Conservation (phyloP, 64 coral and sea anemone genomes). For the Stichodactyla helianthus region DNA sequence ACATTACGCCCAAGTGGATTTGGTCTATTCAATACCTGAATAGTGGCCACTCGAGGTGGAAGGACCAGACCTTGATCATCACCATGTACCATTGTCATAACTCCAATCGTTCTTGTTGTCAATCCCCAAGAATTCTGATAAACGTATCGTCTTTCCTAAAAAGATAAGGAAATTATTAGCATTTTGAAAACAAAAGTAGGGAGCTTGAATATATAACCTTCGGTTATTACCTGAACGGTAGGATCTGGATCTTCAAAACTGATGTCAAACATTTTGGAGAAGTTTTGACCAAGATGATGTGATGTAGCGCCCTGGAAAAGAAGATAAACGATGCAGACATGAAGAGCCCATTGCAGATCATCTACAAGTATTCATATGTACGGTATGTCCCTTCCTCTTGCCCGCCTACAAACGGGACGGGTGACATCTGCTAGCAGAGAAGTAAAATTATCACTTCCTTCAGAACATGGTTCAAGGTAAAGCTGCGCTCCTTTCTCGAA, state of each 20-base stretch:
- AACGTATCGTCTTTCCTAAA: constrained; percentile 79
- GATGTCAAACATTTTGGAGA: constrained; percentile 98
- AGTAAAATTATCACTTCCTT: too few species aligned
- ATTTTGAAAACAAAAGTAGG: neutral
- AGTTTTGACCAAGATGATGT: constrained; percentile 95
- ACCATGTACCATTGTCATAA: constrained; percentile 94
- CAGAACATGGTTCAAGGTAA: too few species aligned
- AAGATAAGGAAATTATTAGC: neutral
- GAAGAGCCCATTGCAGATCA: neutral
- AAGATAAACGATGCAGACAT: neutral
- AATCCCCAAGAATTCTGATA: constrained; percentile 97
- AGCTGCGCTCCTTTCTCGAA: too few species aligned
- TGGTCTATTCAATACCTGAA: constrained; percentile 57
- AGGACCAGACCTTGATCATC: constrained; percentile 85
- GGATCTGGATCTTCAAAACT: constrained; percentile 94
- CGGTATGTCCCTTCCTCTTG: too few species aligned
- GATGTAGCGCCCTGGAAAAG: constrained; percentile 76
- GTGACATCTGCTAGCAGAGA: too few species aligned
- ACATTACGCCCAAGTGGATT: neutral
- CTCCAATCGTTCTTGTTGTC: constrained; percentile 90
- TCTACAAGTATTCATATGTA: too few species aligned
- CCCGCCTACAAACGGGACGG: too few species aligned
- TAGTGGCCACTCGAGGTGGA: constrained; percentile 72
- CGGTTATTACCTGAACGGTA: constrained; percentile 31
- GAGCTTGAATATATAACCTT: neutral